phyloP scores from a whole-genome alignment of 2,113 vertebrate genomes.

The Vulpes ferrilata region DNA sequence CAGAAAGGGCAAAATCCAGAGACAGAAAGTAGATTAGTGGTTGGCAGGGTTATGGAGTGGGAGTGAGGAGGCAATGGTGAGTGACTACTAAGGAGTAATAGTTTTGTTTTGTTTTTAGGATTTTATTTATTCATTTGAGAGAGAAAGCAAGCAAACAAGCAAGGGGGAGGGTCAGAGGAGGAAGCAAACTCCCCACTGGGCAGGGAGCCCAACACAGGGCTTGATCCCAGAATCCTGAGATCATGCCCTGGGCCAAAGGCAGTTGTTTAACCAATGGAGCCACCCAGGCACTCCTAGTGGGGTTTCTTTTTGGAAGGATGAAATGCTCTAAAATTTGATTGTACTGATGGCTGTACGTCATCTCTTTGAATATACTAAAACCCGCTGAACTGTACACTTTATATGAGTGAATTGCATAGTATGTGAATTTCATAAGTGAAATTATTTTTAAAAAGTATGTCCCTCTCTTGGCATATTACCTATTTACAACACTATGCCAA shows the following conservation, averaged over 20 bases:
- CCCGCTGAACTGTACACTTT: neutral
- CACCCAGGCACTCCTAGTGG: neutral
- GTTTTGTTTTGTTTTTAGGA: neutral
- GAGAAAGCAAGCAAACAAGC: neutral
- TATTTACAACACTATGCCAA: constrained; percentile 20
- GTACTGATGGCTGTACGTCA: neutral
- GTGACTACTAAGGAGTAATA: neutral
- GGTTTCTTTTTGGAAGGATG: constrained; percentile 22
- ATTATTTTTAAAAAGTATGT: neutral
- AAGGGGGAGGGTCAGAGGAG: neutral
- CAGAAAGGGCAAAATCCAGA: constrained; percentile 13
- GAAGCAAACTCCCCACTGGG: neutral
- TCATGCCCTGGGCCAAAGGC: neutral
- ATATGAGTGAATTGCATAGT: neutral
- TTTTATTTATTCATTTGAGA: neutral
- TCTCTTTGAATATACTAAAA: neutral
- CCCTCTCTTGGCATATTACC: neutral
- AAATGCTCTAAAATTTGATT: constrained; percentile 39
- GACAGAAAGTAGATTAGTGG: neutral
- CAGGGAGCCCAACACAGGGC: neutral
- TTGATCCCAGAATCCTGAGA: neutral
- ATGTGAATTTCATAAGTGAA: constrained; percentile 16
- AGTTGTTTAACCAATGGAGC: neutral
- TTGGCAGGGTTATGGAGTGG: neutral
- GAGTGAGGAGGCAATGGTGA: neutral